These are phyloP conservation scores for Reinhardtius hippoglossoides DNA, from an alignment of 2,113 vertebrate genomes.

Conservation along the genomic window DNA sequence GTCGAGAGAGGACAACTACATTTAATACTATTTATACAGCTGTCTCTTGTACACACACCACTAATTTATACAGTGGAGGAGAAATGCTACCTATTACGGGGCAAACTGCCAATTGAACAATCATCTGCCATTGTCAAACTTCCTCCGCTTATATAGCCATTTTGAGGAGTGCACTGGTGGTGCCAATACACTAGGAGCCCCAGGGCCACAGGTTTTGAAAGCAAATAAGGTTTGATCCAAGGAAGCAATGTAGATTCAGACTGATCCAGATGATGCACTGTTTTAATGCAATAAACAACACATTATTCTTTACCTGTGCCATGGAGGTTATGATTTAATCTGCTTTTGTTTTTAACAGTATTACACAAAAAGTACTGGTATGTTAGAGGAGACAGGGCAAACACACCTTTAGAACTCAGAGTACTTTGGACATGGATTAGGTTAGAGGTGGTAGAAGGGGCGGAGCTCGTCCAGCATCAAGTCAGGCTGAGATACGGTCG, in stretches of 20 bases:
- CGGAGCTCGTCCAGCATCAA: background rate
- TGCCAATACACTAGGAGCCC: constrained; percentile 13
- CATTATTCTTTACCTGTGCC: background rate
- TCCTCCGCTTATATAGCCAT: constrained; percentile 64
- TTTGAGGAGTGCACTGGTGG: constrained; percentile 30
- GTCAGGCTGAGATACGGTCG: background rate
- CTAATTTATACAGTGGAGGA: constrained; percentile 37
- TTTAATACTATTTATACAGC: constrained; percentile 68
- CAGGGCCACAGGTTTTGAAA: constrained; percentile 17
- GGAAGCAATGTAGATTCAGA: background rate
- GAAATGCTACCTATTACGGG: constrained; percentile 52
- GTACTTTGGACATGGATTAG: background rate
- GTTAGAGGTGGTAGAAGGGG: constrained; percentile 1
- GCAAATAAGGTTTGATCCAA: constrained; percentile 27
- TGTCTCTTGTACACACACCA: constrained; percentile 55
- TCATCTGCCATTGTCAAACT: constrained; percentile 42
- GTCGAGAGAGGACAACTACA: constrained; percentile 33
- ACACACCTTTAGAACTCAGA: background rate
- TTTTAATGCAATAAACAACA: constrained; percentile 5
- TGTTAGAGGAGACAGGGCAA: background rate
- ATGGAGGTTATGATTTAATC: background rate
- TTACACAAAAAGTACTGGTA: background rate
- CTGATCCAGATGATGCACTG: background rate
- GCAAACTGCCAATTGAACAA: constrained; percentile 45
- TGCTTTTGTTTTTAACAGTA: background rate